Evolutionary conservation across 2,113 vertebrate genomes (phyloP), one percentile per base, ranked within the genome.

Genomic region (Malurus cyaneus): DNA sequence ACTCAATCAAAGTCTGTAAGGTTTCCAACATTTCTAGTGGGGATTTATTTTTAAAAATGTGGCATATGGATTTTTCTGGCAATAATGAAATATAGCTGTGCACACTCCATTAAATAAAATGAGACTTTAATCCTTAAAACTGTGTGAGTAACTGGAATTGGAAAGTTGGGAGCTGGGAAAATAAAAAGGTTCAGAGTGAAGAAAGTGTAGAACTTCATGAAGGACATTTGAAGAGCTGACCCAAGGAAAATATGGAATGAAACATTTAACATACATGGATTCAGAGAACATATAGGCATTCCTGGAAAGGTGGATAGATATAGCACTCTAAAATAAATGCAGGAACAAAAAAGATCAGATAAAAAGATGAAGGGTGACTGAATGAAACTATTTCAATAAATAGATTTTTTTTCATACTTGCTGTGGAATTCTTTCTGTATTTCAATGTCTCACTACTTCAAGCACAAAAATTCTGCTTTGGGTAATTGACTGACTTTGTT

Each of bases 1-100:
- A 95, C 94, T 98, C 97, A 98, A 96, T 98, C 97, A 97, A 98
- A 97, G 90, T 96, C 95, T 97, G 97, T 97, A 97, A 97, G 77
- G 94, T 96, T 97, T 98, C 96, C 97, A 98, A 96, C 87, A 95
- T 93, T 96, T 94, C 96, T 96, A 96, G 82, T 96, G 96, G 95
- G 97, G 93, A 96, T 98, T 97, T 96, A 92, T 95, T 97, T 97
- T 96, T 95, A 91, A 95, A 97, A 97, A 97, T 87, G 78, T 94
- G 90, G 96, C 96, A 97, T 97, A 98, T 97, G 97, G 97, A 97
- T 97, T 97, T 96, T 97, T 97, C 95, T 96, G 96, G 97, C 95
- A 98, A 95, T 96, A 96, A 96, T 93, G 86, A 96, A 95, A 94
- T 93, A 69, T 73, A 89, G 49, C 64, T 76, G 77, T 84, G 72